A percentile compares a stretch with the other conserved stretches of the same genome.
Conservation (phyloP, 2,113 vertebrate species). For the Oncorhynchus mykiss region DNA sequence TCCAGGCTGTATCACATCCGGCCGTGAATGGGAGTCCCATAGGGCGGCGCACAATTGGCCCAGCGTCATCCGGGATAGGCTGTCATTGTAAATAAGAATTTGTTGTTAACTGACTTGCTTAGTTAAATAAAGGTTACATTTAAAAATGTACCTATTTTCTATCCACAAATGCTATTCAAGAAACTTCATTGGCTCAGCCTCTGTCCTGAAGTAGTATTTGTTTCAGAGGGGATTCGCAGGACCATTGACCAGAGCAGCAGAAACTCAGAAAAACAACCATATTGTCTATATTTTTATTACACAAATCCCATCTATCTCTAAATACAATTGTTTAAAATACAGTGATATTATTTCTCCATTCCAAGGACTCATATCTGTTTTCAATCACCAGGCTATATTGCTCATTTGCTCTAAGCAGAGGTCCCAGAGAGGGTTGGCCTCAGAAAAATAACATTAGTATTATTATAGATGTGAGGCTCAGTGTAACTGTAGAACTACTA, state of each 20-base stretch:
- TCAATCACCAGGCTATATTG: not conserved
- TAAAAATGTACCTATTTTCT: not conserved
- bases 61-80: no score
- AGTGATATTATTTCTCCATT: conserved; percentile 12
- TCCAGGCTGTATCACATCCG: no score
- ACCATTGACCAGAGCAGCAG: not conserved
- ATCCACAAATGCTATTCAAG: not conserved
- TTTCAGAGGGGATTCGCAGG: conserved; percentile 4
- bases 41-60: no score
- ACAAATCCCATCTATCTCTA: conserved; percentile 21
- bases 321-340: conserved; percentile 19
- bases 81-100: no score
- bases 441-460: conserved; percentile 32
- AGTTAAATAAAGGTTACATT: no score
- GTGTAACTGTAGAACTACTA: no score
- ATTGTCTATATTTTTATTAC: conserved; percentile 24
- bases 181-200: not conserved
- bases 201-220: not conserved
- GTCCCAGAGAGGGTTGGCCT: not conserved
- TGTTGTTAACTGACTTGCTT: no score
- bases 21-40: no score
- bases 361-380: conserved; percentile 12
- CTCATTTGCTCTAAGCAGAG: not conserved
- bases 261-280: conserved; percentile 12
- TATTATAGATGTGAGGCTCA: conserved; percentile 40